Percentiles rank a stretch among this genome's conserved stretches.
Conservation (phyloP, 2,113 vertebrate species). For the Corapipo altera region DNA sequence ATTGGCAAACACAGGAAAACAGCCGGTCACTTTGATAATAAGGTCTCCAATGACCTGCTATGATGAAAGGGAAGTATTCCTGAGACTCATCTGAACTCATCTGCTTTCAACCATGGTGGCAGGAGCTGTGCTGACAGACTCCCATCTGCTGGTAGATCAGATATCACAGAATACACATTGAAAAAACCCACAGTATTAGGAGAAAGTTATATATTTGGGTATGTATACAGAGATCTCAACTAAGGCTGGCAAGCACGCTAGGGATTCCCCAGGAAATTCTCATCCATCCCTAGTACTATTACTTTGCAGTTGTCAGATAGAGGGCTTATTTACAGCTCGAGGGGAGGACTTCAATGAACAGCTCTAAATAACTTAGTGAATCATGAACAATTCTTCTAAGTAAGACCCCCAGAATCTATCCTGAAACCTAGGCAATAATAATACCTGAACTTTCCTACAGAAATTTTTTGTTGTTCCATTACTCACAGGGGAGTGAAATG, state of each 20-base stretch:
- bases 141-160: constrained; percentile 56
- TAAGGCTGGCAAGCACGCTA: neutral
- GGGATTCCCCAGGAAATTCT: neutral
- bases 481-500: neutral
- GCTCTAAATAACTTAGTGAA: neutral
- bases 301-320: neutral
- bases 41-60: neutral
- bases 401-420: neutral
- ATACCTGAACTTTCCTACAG: neutral
- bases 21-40: neutral
- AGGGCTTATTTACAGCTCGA: neutral
- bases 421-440: neutral
- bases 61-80: neutral
- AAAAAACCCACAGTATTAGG: neutral
- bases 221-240: neutral
- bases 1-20: neutral
- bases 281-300: neutral
- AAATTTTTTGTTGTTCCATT: neutral
- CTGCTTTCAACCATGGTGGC: neutral
- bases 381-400: neutral
- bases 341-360: neutral
- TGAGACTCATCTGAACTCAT: neutral
- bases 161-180: neutral
- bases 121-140: neutral
- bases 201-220: neutral